Evolutionary conservation across 2,888 invertebrate species (phyloP).

Genomic region (Schizaphis graminum): DNA sequence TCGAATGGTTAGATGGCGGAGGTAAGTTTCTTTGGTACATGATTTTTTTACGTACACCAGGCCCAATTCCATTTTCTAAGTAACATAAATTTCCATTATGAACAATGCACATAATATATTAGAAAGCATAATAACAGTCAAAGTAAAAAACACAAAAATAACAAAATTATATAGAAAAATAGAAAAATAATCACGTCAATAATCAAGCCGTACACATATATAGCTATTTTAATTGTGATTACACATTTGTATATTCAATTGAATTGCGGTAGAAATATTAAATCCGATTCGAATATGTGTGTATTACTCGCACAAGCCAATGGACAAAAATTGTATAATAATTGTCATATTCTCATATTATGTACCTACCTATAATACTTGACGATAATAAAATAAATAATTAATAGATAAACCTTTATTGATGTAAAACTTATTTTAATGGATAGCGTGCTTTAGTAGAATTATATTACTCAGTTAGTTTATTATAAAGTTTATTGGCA

Average conservation of each 20-base stretch:
- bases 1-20: background rate
- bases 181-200: background rate
- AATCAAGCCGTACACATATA: background rate
- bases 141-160: slow-evolving; percentile 14
- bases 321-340: background rate
- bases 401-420: background rate
- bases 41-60: slow-evolving; percentile 7
- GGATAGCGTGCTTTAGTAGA: slow-evolving; percentile 18
- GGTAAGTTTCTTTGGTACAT: background rate
- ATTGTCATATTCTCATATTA: background rate
- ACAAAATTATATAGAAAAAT: background rate
- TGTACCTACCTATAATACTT: background rate
- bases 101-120: slow-evolving; percentile 1
- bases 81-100: background rate
- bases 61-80: slow-evolving; percentile 16
- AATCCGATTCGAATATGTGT: background rate
- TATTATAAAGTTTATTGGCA: slow-evolving; percentile 50
- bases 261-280: background rate
- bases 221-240: background rate
- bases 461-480: slow-evolving; percentile 12
- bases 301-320: background rate
- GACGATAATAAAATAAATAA: background rate
- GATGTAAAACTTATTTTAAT: slow-evolving; percentile 28
- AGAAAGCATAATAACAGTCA: background rate
- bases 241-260: background rate